These are phyloP conservation scores for Rhyacophila brunnea DNA, from an alignment of 1,140 invertebrate genomes.

Conservation along the genomic window DNA sequence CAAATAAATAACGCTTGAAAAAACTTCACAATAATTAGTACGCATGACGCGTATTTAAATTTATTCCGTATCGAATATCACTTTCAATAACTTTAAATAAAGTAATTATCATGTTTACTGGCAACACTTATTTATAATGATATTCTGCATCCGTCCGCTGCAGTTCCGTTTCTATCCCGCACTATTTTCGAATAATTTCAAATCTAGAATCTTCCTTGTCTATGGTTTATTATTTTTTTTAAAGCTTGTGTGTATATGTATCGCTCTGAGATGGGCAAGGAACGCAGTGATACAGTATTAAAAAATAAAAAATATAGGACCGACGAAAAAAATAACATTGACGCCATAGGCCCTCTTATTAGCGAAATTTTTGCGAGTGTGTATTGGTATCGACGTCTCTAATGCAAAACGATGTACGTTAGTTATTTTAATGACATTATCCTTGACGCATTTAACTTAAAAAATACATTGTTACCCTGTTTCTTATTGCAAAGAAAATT, in stretches of 20 bases:
- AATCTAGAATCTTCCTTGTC: slow-evolving; percentile 16
- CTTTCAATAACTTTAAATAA: too few species aligned
- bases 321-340: slow-evolving; percentile 30
- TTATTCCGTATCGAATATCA: too few species aligned
- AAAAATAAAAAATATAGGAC: slow-evolving; percentile 26
- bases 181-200: slow-evolving; percentile 32
- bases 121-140: too few species aligned
- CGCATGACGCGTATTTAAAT: too few species aligned
- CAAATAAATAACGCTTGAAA: too few species aligned
- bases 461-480: too few species aligned
- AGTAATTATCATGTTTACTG: too few species aligned
- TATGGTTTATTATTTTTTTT: slow-evolving; percentile 15
- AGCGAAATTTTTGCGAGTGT: slow-evolving; percentile 22
- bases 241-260: slow-evolving; percentile 17
- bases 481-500: too few species aligned
- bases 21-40: too few species aligned
- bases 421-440: too few species aligned
- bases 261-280: slow-evolving; percentile 20
- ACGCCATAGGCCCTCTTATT: slow-evolving; percentile 30
- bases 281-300: slow-evolving; percentile 33
- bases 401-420: neutral
- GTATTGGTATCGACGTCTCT: slow-evolving; percentile 14
- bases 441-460: too few species aligned
- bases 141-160: slow-evolving; percentile 14
- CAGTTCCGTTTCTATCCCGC: slow-evolving; percentile 24